A percentile compares a stretch with the other conserved stretches of the same genome.
Evolutionary conservation across 2,888 invertebrate genomes (phyloP).

Genomic region (Sesia bembeciformis): DNA sequence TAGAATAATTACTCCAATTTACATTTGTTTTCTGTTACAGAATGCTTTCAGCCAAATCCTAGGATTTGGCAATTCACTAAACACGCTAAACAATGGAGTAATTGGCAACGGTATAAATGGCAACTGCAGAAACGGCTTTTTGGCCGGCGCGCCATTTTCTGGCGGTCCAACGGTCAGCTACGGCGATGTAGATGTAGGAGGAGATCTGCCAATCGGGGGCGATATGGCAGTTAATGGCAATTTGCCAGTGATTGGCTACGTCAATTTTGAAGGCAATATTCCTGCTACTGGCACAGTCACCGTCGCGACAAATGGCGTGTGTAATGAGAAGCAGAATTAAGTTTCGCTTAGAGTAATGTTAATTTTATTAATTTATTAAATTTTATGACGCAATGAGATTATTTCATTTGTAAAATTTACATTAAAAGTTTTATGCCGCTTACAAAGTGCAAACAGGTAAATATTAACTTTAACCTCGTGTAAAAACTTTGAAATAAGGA

Average conservation of each 20-base stretch:
- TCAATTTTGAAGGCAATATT: conserved; percentile 50
- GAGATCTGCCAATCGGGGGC: conserved; percentile 48
- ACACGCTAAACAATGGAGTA: conserved; percentile 7
- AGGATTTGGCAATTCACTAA: neutral
- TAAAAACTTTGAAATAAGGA: no score
- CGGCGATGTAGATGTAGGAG: conserved; percentile 39
- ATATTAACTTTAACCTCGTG: no score
- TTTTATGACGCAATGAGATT: no score
- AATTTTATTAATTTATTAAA: no score
- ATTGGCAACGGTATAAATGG: conserved; percentile 10
- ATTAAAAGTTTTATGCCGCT: no score
- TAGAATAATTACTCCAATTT: neutral
- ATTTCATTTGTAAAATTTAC: no score
- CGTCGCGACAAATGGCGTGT: conserved; percentile 16
- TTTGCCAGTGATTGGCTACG: conserved; percentile 56
- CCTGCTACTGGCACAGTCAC: conserved; percentile 53
- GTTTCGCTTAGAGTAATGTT: no score
- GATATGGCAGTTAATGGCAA: conserved; percentile 43
- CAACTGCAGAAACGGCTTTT: conserved; percentile 10
- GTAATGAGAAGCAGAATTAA: no score
- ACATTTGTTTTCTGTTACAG: conserved; percentile 14
- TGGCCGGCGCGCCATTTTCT: conserved; percentile 13
- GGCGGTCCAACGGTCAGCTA: conserved; percentile 19
- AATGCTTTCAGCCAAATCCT: conserved; percentile 9
- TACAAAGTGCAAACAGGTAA: no score